Percentiles rank a stretch among this genome's conserved stretches.
Evolutionary conservation across 37 sponge, comb jelly and placozoan species (phyloP).

Genomic region (Beroe forskalii): DNA sequence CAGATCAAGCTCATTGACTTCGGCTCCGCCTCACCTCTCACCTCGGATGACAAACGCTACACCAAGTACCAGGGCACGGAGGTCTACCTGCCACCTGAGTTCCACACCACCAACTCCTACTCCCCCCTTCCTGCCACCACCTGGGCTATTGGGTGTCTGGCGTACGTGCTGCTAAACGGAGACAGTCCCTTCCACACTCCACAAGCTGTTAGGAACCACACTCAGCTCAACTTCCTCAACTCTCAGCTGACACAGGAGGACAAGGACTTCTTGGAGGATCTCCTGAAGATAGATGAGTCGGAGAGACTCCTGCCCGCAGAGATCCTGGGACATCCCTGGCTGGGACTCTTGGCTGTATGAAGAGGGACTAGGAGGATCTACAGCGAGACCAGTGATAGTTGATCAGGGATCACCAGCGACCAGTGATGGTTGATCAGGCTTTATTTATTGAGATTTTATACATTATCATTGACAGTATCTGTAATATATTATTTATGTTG

Average conservation of each 20-base stretch:
- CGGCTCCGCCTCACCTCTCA: background rate
- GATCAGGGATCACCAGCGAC: too few relatives aligned
- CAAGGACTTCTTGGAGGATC: background rate
- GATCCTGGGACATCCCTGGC: background rate
- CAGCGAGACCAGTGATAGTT: too few relatives aligned
- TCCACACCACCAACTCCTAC: constrained; percentile 1
- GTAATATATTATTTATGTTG: too few relatives aligned
- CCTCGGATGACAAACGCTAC: background rate
- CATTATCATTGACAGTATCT: too few relatives aligned
- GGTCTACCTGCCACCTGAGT: constrained; percentile 56
- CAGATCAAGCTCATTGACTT: constrained; percentile 60
- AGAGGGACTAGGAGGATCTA: too few relatives aligned
- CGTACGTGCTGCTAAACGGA: constrained; percentile 21
- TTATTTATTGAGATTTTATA: too few relatives aligned
- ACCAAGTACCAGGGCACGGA: constrained; percentile 17
- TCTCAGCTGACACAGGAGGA: background rate
- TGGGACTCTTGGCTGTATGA: background rate
- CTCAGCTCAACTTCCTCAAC: background rate
- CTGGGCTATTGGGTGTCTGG: constrained; percentile 62
- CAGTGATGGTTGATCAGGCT: too few relatives aligned
- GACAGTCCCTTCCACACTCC: constrained; percentile 5
- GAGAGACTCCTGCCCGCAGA: background rate
- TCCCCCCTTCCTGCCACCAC: constrained; percentile 18
- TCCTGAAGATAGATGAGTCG: background rate
- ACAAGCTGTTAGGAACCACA: background rate